phyloP scores from a whole-genome alignment of 2,888 invertebrate species.

The Herminia tarsipennalis region DNA sequence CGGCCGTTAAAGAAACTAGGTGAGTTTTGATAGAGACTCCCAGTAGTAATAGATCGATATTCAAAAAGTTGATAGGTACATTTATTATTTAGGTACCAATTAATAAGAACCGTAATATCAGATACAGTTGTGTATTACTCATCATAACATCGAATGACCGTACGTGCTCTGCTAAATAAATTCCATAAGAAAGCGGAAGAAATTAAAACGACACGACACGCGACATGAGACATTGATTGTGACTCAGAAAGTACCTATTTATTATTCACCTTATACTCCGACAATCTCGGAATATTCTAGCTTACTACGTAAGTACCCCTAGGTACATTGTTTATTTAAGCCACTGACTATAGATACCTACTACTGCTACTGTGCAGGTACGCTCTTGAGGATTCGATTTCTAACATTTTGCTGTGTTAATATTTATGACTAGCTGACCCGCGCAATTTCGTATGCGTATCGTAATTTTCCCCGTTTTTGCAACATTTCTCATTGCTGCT shows the following conservation, averaged over 20 bases:
- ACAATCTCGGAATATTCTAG: constrained; percentile 12
- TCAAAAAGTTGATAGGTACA: not conserved
- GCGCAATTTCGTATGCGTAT: too few species aligned
- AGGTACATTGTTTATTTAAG: not conserved
- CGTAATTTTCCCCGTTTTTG: too few species aligned
- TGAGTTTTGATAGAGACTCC: too few species aligned
- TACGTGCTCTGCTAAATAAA: constrained; percentile 45
- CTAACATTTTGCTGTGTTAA: too few species aligned
- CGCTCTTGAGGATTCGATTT: too few species aligned
- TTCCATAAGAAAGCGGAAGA: constrained; percentile 33
- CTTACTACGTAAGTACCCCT: not conserved
- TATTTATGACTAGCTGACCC: too few species aligned
- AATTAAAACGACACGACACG: constrained; percentile 20
- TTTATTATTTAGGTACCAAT: not conserved
- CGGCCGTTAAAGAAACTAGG: too few species aligned
- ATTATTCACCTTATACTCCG: constrained; percentile 40
- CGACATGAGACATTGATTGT: constrained; percentile 40
- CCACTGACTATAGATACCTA: not conserved
- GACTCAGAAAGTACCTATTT: constrained; percentile 26
- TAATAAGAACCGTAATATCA: not conserved
- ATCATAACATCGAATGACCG: constrained; percentile 24
- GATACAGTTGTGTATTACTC: constrained; percentile 19
- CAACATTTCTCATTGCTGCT: too few species aligned
- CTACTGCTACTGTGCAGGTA: too few species aligned
- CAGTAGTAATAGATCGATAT: too few species aligned